Evolutionary conservation across 2,797 vertebrate genomes (phyloP), one percentile per base, ranked within the genome.

Genomic region (Coccyzus lansbergi): DNA sequence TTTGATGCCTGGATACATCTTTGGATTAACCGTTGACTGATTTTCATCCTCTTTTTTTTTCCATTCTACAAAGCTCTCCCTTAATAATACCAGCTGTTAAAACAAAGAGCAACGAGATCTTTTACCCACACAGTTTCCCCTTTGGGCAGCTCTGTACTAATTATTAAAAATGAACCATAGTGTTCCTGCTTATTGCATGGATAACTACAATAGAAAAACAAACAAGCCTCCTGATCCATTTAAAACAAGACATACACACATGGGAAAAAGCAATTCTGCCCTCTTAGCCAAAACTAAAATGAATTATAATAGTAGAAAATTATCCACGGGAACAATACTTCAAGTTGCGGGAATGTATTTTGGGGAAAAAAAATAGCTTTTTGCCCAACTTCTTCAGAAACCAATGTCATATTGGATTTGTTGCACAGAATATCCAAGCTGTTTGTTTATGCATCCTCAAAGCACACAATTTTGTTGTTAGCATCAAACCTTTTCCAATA

Each of bases 31-130:
- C 88, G 62, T 64, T 84, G 90, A 95, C 86, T 88, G 90, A 72
- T 92, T 88, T 88, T 91, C 87, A 84, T 92, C 67, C 72, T 90
- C 26, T 79, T 38, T 60, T n/a, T n/a, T 51, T 40, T 77, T 25
- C 52, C 56, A 52, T 69, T 86, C 94, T 51, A 40, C 1, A 3
- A 90, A 48, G 70, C 82, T 81, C 86, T 90, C 49, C 64, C 55
- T 95, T 94, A 90, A 91, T 88, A 80, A 89, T 80, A 58, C 79
- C 96, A 97, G 94, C 95, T 97, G 94, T 96, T 95, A 95, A 95
- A 97, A 96, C 83, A 95, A 85, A 86, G 52, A 90, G 85, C 71
- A 81, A 71, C 64, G 33, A 77, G 49, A 84, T 63, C 77, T 64
- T 64, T 86, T 91, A 77, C 84, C 91, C 80, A 72, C 40, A 60